phyloP scores from a whole-genome alignment of 2,888 invertebrate species.

The Seira ritae region DNA sequence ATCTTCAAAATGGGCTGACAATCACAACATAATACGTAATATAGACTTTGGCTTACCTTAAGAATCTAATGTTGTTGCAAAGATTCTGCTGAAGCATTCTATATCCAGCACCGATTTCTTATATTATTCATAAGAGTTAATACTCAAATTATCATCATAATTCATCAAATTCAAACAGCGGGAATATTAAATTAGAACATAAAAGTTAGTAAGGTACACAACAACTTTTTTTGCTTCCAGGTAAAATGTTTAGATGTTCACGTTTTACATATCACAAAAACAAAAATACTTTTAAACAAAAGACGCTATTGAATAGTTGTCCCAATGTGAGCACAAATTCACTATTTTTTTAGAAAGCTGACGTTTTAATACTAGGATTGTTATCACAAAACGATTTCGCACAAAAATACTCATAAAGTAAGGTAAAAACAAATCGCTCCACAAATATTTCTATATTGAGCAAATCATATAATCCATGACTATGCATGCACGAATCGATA shows the following conservation, averaged over 20 bases:
- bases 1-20: neutral
- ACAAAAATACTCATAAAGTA: no score
- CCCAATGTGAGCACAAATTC: neutral
- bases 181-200: neutral
- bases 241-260: conserved; percentile 3
- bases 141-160: no score
- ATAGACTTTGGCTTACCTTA: conserved; percentile 1
- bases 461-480: conserved; percentile 15
- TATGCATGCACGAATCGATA: neutral
- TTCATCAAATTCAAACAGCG: neutral
- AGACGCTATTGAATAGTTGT: neutral
- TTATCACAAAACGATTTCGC: conserved; percentile 53
- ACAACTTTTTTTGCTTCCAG: conserved; percentile 10
- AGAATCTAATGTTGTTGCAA: neutral
- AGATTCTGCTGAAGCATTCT: conserved; percentile 3
- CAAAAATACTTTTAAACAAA: conserved; percentile 3
- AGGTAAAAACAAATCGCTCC: neutral
- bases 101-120: conserved; percentile 7
- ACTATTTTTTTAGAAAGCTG: neutral
- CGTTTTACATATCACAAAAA: neutral
- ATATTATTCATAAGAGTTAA: conserved; percentile 1
- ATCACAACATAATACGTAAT: neutral
- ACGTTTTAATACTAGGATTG: conserved; percentile 24
- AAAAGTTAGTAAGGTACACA: neutral
- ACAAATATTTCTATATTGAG: conserved; percentile 10